Evolutionary conservation across 2,113 vertebrate genomes (phyloP), one percentile per base, ranked within the genome.

Genomic region (Buteo buteo): DNA sequence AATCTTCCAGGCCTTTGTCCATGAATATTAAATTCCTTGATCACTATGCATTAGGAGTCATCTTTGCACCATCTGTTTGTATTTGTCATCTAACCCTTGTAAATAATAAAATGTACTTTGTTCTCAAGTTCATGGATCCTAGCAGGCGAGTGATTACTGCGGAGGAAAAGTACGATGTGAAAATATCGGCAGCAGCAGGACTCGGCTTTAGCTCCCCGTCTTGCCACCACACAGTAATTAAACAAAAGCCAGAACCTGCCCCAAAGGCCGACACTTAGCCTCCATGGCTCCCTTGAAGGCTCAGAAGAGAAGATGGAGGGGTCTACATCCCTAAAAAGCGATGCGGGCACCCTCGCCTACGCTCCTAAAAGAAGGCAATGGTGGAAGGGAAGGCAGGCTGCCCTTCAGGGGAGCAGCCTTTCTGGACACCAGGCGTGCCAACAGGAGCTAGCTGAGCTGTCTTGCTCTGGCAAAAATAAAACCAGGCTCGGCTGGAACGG

Each of bases 101-200:
- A 96, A 97, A 97, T 95, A 96, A 95, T 97, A 97, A 96, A 97
- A 97, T 90, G 96, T 96, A 96, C 93, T 96, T 97, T 96, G 95
- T 94, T 97, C 95, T 97, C 93, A 93, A 95, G 95, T 96, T 96
- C 94, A 86, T 47, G 67, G 91, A 91, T 95, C 87, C 89, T 83
- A 91, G 89, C 93, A 90, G 91, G 91, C 95, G 82, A 87, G 49
- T 55, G 73, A 91, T 88, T 93, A 73, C 67, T 44, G 4, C 32
- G 70, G 84, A 96, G 91, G 78, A 94, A 88, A 88, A 96, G 82
- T 90, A 86, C 89, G 71, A 64, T 67, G 82, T 93, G 84, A 93
- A 96, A 72, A 45, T 80, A 82, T 44, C 58, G 74, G 65, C 70
- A 72, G 69, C 11, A 2, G 19, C 74, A 83, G 79, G 59, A 70